Conservation (phyloP, 2,797 vertebrate species). For the Coluber constrictor region DNA sequence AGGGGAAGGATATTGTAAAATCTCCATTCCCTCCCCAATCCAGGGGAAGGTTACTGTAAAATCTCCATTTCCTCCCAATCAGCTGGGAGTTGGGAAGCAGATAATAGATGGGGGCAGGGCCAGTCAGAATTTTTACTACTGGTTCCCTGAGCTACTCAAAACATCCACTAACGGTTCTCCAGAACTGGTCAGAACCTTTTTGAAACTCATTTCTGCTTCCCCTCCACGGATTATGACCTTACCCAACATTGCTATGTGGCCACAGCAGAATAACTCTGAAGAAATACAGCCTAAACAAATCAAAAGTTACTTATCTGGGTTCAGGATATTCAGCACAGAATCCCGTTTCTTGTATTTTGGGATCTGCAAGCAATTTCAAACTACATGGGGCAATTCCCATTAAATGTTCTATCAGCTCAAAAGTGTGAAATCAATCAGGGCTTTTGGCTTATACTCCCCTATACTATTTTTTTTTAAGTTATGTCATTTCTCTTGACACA, state of each 20-base stretch:
- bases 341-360: background rate
- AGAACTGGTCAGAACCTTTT: too few relatives aligned
- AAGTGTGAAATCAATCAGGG: constrained; percentile 52
- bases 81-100: too few relatives aligned
- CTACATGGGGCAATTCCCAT: constrained; percentile 17
- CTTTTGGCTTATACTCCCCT: constrained; percentile 57
- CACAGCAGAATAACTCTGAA: background rate
- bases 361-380: constrained; percentile 21
- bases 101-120: too few relatives aligned
- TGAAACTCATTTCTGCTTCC: too few relatives aligned
- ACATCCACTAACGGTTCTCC: too few relatives aligned
- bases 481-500: constrained; percentile 25
- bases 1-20: too few relatives aligned
- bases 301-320: background rate
- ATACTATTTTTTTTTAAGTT: constrained; percentile 26
- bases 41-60: too few relatives aligned
- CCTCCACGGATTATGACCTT: background rate
- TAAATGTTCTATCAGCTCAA: constrained; percentile 1
- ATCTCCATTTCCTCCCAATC: too few relatives aligned
- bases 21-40: too few relatives aligned
- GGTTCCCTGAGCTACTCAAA: too few relatives aligned
- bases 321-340: background rate
- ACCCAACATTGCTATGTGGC: background rate
- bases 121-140: too few relatives aligned
- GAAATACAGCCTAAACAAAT: background rate